phyloP scores from a whole-genome alignment of 2,888 invertebrate species.

The Andrena bucephala region DNA sequence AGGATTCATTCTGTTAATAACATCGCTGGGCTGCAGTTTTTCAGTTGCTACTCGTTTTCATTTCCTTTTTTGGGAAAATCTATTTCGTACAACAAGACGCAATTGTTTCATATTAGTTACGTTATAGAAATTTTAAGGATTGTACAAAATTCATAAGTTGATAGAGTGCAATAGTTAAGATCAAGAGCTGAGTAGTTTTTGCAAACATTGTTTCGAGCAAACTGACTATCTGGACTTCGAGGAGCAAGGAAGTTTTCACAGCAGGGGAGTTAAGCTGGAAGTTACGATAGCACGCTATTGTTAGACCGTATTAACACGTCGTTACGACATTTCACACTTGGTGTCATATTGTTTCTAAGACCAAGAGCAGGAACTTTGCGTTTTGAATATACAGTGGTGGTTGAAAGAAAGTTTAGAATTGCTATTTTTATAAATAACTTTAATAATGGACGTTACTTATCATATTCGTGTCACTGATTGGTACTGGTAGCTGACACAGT shows the following conservation, averaged over 20 bases:
- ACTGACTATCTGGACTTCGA: conserved; percentile 17
- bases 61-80: no score
- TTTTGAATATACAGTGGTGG: neutral
- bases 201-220: conserved; percentile 5
- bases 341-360: conserved; percentile 55
- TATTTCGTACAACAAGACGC: no score
- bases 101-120: no score
- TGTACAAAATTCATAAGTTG: no score
- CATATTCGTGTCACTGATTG: neutral
- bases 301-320: conserved; percentile 81
- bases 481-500: no score
- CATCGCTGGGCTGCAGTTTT: neutral
- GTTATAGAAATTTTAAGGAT: no score
- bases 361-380: conserved; percentile 24
- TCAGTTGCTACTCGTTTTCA: neutral
- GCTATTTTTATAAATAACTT: neutral
- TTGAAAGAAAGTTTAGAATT: neutral
- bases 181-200: neutral
- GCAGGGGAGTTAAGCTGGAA: conserved; percentile 70
- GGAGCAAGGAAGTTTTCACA: conserved; percentile 28
- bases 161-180: neutral
- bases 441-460: neutral
- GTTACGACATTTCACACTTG: conserved; percentile 84
- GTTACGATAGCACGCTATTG: conserved; percentile 60
- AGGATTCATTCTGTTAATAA: no score